These are phyloP conservation scores for Menidia menidia DNA, from an alignment of 2,797 vertebrate genomes.

Conservation along the genomic window DNA sequence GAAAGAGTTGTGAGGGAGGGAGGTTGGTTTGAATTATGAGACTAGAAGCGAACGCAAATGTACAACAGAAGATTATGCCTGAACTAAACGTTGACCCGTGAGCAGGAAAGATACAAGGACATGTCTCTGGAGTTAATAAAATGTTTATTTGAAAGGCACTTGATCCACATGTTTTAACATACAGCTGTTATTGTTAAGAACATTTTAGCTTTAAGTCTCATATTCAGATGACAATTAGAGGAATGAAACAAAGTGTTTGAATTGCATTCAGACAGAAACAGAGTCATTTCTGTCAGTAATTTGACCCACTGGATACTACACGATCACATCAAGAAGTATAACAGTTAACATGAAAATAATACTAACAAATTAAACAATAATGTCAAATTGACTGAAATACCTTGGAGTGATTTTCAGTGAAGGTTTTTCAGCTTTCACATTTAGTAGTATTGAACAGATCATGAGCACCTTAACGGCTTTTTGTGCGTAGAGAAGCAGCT, in stretches of 20 bases:
- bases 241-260: neutral
- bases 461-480: constrained; percentile 13
- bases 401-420: constrained; percentile 5
- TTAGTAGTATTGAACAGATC: constrained; percentile 1
- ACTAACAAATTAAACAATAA: neutral
- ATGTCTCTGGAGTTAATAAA: constrained; percentile 36
- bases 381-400: neutral
- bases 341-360: neutral
- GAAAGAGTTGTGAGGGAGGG: neutral
- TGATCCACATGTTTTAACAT: constrained; percentile 8
- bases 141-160: constrained; percentile 56
- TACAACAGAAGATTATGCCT: too few species aligned
- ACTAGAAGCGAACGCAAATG: constrained; percentile 13
- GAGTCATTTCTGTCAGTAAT: neutral
- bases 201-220: neutral
- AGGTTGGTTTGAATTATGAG: neutral
- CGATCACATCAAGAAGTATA: neutral
- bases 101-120: constrained; percentile 32
- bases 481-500: constrained; percentile 44
- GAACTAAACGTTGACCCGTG: too few species aligned
- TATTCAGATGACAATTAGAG: neutral
- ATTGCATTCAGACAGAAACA: neutral
- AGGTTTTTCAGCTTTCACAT: constrained; percentile 10
- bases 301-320: neutral
- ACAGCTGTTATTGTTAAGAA: neutral